A percentile compares a stretch with the other conserved stretches of the same genome.
phyloP scores from a whole-genome alignment of 2,888 invertebrate genomes.

The Lampropteryx suffumata region DNA sequence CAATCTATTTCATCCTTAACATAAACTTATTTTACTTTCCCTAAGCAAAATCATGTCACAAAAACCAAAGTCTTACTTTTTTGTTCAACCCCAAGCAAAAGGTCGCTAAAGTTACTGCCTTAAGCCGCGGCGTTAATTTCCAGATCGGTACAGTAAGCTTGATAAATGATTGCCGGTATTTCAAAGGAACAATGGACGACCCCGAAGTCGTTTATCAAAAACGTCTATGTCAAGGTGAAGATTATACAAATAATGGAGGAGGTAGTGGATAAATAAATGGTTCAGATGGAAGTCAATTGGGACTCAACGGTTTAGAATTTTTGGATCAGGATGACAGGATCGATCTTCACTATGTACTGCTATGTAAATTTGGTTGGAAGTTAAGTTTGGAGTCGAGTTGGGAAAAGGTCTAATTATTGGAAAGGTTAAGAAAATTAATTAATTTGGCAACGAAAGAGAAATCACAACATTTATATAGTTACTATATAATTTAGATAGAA shows the following conservation, averaged over 20 bases:
- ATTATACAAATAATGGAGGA: conserved; percentile 43
- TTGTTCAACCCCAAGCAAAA: conserved; percentile 36
- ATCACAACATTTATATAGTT: too few species aligned
- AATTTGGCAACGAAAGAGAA: too few species aligned
- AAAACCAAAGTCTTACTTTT: conserved; percentile 9
- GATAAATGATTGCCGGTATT: conserved; percentile 78
- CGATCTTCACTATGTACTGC: too few species aligned
- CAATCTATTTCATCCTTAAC: too few species aligned
- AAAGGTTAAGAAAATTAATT: too few species aligned
- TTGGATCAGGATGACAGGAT: too few species aligned
- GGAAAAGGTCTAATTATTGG: too few species aligned
- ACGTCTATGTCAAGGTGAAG: conserved; percentile 66
- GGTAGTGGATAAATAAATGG: conserved; percentile 5
- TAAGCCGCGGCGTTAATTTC: conserved; percentile 67
- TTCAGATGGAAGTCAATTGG: too few species aligned
- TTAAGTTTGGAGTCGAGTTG: too few species aligned
- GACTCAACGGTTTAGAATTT: background rate
- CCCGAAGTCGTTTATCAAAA: conserved; percentile 75
- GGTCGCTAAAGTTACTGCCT: conserved; percentile 47
- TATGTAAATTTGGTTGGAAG: too few species aligned
- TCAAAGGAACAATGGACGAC: conserved; percentile 77
- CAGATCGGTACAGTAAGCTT: conserved; percentile 75
- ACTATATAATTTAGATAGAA: too few species aligned
- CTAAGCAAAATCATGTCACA: conserved; percentile 21
- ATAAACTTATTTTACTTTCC: too few species aligned